A percentile compares a stretch with the other conserved stretches of the same genome.
Evolutionary conservation across 2,113 vertebrate species (phyloP).

Genomic region (Mobula birostris): DNA sequence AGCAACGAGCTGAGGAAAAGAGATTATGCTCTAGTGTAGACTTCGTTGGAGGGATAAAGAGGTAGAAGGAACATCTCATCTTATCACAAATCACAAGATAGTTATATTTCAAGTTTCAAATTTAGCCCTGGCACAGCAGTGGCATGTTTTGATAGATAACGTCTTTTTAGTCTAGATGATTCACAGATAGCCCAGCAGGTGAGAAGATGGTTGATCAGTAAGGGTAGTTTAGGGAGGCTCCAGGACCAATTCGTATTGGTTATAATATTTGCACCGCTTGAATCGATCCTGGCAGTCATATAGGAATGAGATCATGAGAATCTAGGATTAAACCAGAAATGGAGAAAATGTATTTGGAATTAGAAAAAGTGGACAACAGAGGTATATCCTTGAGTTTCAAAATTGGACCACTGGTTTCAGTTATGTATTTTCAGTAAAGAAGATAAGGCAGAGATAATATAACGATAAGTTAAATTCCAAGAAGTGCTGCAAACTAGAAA

Average conservation of each 20-base stretch:
- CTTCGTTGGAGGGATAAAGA: background rate
- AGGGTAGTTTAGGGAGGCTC: background rate
- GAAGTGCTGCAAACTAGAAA: background rate
- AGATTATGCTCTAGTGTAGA: background rate
- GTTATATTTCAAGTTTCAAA: background rate
- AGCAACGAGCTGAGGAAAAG: background rate
- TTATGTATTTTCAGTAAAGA: background rate
- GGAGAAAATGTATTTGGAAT: constrained; percentile 11
- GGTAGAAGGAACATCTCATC: background rate
- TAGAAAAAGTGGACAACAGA: background rate
- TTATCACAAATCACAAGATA: background rate
- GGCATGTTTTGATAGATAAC: background rate
- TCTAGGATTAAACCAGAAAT: background rate
- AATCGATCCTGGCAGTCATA: background rate
- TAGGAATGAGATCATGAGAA: background rate
- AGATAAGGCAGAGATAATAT: background rate
- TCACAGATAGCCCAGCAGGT: background rate
- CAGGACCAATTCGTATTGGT: background rate
- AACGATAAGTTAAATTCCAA: background rate
- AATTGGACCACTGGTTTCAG: background rate
- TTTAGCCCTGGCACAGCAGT: background rate
- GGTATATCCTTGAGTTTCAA: background rate
- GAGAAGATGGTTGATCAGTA: background rate
- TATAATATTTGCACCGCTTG: background rate
- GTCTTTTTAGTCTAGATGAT: background rate